Conservation (phyloP, 1,140 invertebrate species). For the Ctenoplectra terminalis region DNA sequence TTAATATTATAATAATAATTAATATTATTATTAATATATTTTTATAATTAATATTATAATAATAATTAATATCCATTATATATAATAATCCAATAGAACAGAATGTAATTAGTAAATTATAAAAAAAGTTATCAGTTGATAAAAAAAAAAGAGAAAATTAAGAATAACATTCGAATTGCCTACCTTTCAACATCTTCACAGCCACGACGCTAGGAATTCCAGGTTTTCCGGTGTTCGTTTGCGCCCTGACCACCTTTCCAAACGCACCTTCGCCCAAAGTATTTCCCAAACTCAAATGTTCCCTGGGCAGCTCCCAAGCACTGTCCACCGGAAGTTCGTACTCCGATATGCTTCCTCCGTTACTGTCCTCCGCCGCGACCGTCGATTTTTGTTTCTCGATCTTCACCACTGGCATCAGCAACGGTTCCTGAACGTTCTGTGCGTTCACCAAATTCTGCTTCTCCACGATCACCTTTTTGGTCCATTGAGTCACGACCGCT, state of each 20-base stretch:
- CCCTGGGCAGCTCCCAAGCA: constrained; percentile 95
- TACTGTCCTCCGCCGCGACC: constrained; percentile 84
- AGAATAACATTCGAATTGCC: background rate
- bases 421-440: constrained; percentile 85
- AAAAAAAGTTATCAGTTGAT: no score
- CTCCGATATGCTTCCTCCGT: constrained; percentile 91
- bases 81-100: no score
- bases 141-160: background rate
- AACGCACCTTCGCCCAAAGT: constrained; percentile 97
- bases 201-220: constrained; percentile 91
- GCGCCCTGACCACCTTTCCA: constrained; percentile 95
- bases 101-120: no score
- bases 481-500: constrained; percentile 92
- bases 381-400: constrained; percentile 92
- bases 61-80: no score
- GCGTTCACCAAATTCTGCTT: constrained; percentile 86
- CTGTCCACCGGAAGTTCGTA: constrained; percentile 96
- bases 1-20: no score
- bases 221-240: constrained; percentile 88
- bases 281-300: constrained; percentile 90
- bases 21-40: no score
- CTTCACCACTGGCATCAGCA: constrained; percentile 92
- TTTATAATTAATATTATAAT: no score
- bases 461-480: constrained; percentile 95
- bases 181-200: constrained; percentile 99